phyloP scores from a whole-genome alignment of 2,113 vertebrate genomes.

The Austrofundulus limnaeus region DNA sequence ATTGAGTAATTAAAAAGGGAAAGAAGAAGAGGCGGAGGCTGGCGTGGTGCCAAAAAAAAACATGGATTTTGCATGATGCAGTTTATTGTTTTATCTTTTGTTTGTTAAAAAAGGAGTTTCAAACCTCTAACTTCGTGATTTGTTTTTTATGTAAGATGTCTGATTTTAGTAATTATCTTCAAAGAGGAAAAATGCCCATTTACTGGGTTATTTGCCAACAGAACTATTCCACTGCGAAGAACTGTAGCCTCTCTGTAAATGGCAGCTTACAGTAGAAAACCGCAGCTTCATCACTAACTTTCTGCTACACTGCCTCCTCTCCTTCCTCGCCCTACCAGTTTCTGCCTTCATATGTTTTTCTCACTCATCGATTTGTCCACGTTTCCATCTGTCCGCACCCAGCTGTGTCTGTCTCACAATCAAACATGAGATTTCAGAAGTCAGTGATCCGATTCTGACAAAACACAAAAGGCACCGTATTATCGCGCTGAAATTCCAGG shows the following conservation, averaged over 20 bases:
- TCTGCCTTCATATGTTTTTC: slow-evolving; percentile 15
- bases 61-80: no score
- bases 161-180: background rate
- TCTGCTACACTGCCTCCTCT: background rate
- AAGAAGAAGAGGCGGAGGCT: no score
- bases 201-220: slow-evolving; percentile 14
- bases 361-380: slow-evolving; percentile 25
- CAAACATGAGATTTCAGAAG: slow-evolving; percentile 32
- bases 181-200: background rate
- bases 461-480: slow-evolving; percentile 2
- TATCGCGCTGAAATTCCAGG: slow-evolving; percentile 10
- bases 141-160: no score
- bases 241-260: slow-evolving; percentile 8
- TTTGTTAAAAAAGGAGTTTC: no score
- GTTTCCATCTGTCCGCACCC: slow-evolving; percentile 34
- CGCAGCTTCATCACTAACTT: background rate
- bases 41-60: no score
- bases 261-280: slow-evolving; percentile 21
- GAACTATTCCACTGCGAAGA: slow-evolving; percentile 10
- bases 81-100: no score
- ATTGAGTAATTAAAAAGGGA: no score
- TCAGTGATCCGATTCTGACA: slow-evolving; percentile 27
- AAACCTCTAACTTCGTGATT: no score
- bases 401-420: slow-evolving; percentile 43
- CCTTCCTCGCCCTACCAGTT: background rate